phyloP scores from a whole-genome alignment of 1,140 invertebrate genomes.

The Zaprionus gabonicus region DNA sequence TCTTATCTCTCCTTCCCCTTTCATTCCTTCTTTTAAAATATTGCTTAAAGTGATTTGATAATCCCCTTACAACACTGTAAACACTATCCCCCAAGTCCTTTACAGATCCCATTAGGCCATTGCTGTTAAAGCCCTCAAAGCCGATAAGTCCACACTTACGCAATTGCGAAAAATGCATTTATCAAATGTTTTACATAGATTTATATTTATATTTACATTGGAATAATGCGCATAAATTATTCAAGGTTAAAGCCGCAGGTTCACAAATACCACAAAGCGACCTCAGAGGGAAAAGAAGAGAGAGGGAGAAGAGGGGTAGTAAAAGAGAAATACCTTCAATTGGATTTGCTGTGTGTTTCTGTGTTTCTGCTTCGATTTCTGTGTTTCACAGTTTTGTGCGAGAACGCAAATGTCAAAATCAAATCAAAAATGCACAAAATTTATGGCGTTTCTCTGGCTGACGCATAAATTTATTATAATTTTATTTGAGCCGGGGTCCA shows the following conservation, averaged over 20 bases:
- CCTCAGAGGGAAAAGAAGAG: neutral
- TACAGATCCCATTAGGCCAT: neutral
- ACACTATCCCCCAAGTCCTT: neutral
- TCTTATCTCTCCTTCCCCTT: no score
- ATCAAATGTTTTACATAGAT: constrained; percentile 47
- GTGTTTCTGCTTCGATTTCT: constrained; percentile 4
- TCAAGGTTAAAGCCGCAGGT: constrained; percentile 20
- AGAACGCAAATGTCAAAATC: constrained; percentile 74
- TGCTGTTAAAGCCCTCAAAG: neutral
- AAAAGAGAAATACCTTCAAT: neutral
- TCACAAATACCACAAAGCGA: constrained; percentile 42
- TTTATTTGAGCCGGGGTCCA: constrained; percentile 51
- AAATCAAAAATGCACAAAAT: constrained; percentile 76
- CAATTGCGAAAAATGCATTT: constrained; percentile 43
- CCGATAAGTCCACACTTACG: constrained; percentile 3
- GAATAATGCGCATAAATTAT: constrained; percentile 58
- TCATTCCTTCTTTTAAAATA: neutral
- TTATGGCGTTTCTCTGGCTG: constrained; percentile 45
- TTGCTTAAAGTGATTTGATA: neutral
- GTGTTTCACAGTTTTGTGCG: constrained; percentile 36
- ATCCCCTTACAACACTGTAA: neutral
- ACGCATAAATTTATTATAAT: constrained; percentile 77
- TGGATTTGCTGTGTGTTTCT: constrained; percentile 3
- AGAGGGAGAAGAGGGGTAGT: neutral
- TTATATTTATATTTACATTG: constrained; percentile 23